Evolutionary conservation across 1,140 invertebrate species (phyloP).

Genomic region (Trichonephila clavata): DNA sequence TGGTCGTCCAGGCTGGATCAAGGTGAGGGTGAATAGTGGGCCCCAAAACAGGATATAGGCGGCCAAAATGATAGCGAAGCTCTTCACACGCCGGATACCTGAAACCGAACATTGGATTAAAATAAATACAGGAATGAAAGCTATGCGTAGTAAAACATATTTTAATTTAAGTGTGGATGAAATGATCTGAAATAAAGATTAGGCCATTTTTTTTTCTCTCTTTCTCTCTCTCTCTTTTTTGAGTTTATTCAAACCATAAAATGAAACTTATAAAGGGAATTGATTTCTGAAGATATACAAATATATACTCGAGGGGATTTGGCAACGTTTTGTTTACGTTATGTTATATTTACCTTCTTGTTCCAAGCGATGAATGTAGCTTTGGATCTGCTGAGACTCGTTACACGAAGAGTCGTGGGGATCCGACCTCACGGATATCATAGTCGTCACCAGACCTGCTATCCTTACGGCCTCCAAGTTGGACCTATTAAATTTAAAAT

Average conservation of each 20-base stretch:
- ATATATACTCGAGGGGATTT: neutral
- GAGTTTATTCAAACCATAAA: no score
- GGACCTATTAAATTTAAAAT: constrained; percentile 77
- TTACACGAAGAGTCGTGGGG: constrained; percentile 79
- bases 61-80: constrained; percentile 91
- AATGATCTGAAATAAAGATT: no score
- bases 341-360: constrained; percentile 82
- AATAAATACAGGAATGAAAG: no score
- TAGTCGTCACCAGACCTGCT: constrained; percentile 87
- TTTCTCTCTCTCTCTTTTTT: no score
- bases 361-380: constrained; percentile 89
- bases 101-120: neutral
- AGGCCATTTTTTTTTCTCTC: no score
- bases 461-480: constrained; percentile 87
- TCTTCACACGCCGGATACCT: constrained; percentile 86
- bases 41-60: constrained; percentile 94
- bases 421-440: constrained; percentile 84
- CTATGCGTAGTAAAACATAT: no score
- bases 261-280: no score
- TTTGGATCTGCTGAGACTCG: constrained; percentile 88
- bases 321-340: neutral
- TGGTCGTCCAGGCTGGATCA: constrained; percentile 81
- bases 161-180: no score
- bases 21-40: constrained; percentile 91
- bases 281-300: no score